Percentiles rank a stretch among this genome's conserved stretches.
Evolutionary conservation across 2,113 vertebrate genomes (phyloP).

Genomic region (Saccopteryx leptura): DNA sequence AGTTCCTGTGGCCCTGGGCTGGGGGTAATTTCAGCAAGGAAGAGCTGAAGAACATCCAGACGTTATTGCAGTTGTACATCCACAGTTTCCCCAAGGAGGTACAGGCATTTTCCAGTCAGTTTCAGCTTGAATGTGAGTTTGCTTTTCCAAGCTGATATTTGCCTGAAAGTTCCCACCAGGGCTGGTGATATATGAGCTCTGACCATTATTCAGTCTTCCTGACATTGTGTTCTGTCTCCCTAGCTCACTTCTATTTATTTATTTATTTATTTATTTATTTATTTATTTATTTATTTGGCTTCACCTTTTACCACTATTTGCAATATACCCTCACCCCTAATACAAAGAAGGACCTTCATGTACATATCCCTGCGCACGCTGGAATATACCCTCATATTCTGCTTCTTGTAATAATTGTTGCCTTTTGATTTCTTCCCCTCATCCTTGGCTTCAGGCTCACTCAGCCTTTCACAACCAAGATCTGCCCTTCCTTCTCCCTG

Average conservation of each 20-base stretch:
- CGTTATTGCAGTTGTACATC: neutral
- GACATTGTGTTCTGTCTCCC: neutral
- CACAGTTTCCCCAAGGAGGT: neutral
- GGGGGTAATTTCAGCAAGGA: conserved; percentile 31
- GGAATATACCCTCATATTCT: neutral
- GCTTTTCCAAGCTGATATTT: neutral
- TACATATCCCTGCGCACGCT: neutral
- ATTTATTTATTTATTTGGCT: no score
- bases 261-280: no score
- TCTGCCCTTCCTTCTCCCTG: neutral
- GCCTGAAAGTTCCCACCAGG: neutral
- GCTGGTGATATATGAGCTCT: no score
- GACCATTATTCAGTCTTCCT: neutral
- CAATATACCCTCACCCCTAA: fast-evolving
- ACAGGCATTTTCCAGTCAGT: neutral
- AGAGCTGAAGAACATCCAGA: neutral
- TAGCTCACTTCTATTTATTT: neutral
- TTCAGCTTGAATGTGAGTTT: conserved; percentile 72
- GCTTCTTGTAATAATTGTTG: neutral
- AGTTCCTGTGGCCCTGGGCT: conserved; percentile 44
- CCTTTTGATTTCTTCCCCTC: neutral
- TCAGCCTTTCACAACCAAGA: neutral
- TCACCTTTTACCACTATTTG: neutral
- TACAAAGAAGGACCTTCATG: neutral
- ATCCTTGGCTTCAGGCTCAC: neutral